A percentile compares a stretch with the other conserved stretches of the same genome.
phyloP scores from a whole-genome alignment of 2,113 vertebrate genomes.

The Polypterus senegalus region DNA sequence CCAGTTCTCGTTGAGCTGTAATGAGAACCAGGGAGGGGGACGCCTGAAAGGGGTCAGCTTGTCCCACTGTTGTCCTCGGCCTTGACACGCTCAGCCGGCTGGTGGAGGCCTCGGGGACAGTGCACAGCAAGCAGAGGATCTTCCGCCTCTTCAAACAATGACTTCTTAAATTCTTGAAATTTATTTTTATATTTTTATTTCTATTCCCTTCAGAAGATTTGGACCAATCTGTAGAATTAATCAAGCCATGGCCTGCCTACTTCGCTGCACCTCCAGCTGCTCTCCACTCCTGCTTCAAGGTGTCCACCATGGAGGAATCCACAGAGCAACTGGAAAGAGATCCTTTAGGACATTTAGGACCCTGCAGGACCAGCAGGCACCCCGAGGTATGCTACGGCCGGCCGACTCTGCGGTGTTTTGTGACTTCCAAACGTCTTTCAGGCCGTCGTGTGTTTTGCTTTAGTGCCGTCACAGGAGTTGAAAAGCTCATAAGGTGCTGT shows the following conservation, averaged over 20 bases:
- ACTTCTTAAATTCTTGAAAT: conserved; percentile 21
- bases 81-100: conserved; percentile 23
- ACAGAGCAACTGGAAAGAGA: conserved; percentile 32
- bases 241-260: conserved; percentile 45
- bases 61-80: conserved; percentile 35
- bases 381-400: conserved; percentile 39
- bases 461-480: not conserved
- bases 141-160: conserved; percentile 7
- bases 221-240: conserved; percentile 20
- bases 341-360: conserved; percentile 45
- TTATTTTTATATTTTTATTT: not conserved
- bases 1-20: conserved; percentile 43
- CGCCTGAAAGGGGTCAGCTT: conserved; percentile 28
- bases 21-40: conserved; percentile 20
- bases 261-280: conserved; percentile 40
- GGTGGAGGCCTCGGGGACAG: conserved; percentile 4
- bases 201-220: conserved; percentile 28
- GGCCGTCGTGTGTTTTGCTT: conserved; percentile 7
- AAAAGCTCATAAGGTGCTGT: not conserved
- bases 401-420: not conserved
- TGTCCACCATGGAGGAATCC: conserved; percentile 24
- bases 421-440: conserved; percentile 2
- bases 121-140: not conserved
- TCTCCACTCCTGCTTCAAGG: conserved; percentile 29
- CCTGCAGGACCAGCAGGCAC: conserved; percentile 44